These are phyloP conservation scores for Atherinosoma microstoma DNA, from an alignment of 2,797 vertebrate genomes.

Conservation along the genomic window DNA sequence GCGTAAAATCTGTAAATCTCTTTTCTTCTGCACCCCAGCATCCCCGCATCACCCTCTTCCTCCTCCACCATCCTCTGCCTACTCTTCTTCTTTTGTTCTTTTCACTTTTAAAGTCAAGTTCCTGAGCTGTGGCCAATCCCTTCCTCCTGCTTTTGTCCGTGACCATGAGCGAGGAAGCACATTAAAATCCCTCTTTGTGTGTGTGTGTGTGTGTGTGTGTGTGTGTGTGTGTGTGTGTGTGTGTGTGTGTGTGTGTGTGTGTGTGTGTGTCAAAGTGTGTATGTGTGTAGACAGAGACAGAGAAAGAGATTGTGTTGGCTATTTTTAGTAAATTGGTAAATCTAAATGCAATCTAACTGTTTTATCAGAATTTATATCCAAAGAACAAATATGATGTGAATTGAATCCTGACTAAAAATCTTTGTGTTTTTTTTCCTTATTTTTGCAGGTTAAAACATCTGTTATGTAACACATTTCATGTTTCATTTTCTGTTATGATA, in stretches of 20 bases:
- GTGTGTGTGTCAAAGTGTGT: conserved; percentile 33
- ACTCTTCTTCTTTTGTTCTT: conserved; percentile 62
- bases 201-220: conserved; percentile 40
- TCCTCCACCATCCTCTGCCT: conserved; percentile 11
- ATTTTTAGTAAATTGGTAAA: neutral
- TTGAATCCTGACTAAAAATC: neutral
- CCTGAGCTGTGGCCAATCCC: conserved; percentile 77
- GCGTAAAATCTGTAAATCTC: neutral
- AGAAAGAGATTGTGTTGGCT: neutral
- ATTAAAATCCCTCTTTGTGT: conserved; percentile 49
- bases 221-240: conserved; percentile 43
- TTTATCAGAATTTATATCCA: neutral
- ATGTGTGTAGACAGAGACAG: neutral
- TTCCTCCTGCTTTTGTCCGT: conserved; percentile 76
- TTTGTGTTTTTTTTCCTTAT: neutral
- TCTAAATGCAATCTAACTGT: neutral
- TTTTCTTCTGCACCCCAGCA: neutral
- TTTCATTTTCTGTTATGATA: too few relatives aligned
- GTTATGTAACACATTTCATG: too few relatives aligned
- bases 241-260: conserved; percentile 35
- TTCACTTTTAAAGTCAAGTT: conserved; percentile 81
- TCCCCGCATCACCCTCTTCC: neutral
- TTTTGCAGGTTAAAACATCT: too few relatives aligned
- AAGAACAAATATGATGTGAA: neutral
- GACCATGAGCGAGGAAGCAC: conserved; percentile 72